A percentile compares a stretch with the other conserved stretches of the same genome.
phyloP scores from a whole-genome alignment of 2,797 vertebrate genomes.

The Acanthis flammea region DNA sequence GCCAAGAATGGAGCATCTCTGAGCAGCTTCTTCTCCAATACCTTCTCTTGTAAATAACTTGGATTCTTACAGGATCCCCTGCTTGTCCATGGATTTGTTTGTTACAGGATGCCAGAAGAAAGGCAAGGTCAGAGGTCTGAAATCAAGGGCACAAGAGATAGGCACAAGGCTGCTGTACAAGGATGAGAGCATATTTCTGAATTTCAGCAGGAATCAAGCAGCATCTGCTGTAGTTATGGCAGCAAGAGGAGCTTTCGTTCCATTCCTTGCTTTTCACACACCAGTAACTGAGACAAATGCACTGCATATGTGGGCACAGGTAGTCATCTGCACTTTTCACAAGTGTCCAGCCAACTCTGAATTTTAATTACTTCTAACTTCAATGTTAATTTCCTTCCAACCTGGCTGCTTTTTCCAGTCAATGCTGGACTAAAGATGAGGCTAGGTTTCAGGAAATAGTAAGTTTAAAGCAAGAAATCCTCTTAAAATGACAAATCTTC shows the following conservation, averaged over 20 bases:
- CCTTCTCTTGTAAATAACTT: background rate
- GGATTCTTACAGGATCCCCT: background rate
- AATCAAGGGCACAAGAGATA: background rate
- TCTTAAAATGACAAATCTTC: background rate
- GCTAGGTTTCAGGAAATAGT: background rate
- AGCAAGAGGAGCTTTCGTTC: constrained; percentile 25
- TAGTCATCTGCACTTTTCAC: constrained; percentile 59
- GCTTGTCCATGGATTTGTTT: background rate
- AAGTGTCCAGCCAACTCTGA: constrained; percentile 43
- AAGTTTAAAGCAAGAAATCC: background rate
- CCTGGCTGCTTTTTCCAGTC: background rate
- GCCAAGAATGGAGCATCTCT: background rate
- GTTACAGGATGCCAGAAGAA: background rate
- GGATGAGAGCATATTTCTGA: background rate
- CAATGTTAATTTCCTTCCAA: constrained; percentile 33
- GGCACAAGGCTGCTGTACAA: background rate
- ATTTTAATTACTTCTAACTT: constrained; percentile 55
- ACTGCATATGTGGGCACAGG: constrained; percentile 62
- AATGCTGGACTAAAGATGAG: background rate
- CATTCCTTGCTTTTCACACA: constrained; percentile 37
- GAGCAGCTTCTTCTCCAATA: background rate
- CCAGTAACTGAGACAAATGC: constrained; percentile 50
- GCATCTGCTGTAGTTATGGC: constrained; percentile 56
- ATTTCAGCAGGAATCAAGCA: constrained; percentile 1
- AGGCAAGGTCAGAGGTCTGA: background rate